These are phyloP conservation scores for Tapirus indicus DNA, from an alignment of 2,797 vertebrate species.

Conservation along the genomic window DNA sequence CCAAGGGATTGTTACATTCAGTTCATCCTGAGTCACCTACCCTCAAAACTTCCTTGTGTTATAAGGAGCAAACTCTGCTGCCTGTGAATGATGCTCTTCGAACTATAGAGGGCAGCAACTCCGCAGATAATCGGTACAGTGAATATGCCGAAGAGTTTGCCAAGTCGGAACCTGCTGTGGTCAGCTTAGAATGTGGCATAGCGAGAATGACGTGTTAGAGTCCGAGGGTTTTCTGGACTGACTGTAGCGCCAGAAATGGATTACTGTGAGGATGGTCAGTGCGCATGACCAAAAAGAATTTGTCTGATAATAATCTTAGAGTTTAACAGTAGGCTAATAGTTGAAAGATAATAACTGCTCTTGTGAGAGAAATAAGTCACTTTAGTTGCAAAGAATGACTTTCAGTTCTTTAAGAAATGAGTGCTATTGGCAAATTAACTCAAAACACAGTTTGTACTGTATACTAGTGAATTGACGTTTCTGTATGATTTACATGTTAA, in stretches of 20 bases:
- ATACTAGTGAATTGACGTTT: constrained; percentile 72
- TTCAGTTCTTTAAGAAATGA: constrained; percentile 77
- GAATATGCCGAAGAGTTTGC: constrained; percentile 90
- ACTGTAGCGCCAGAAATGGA: constrained; percentile 15
- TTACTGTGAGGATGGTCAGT: constrained; percentile 71
- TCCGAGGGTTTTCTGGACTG: constrained; percentile 49
- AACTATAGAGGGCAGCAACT: constrained; percentile 97
- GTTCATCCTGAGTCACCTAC: constrained; percentile 89
- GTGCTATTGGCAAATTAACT: constrained; percentile 54
- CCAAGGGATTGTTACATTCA: constrained; percentile 88
- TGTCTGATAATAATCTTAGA: constrained; percentile 75
- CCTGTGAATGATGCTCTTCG: constrained; percentile 88
- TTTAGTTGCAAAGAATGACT: constrained; percentile 73
- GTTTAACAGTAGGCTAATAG: constrained; percentile 78
- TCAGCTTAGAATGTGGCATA: constrained; percentile 97
- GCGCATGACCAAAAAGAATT: constrained; percentile 76
- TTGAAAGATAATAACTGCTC: background rate
- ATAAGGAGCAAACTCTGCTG: constrained; percentile 91
- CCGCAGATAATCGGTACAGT: constrained; percentile 94
- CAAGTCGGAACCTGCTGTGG: constrained; percentile 94
- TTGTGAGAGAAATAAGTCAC: constrained; percentile 33
- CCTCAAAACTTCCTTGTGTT: constrained; percentile 90
- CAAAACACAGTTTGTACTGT: constrained; percentile 81
- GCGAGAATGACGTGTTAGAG: constrained; percentile 97
- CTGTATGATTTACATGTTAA: constrained; percentile 67